Percentiles rank a stretch among this genome's conserved stretches.
Evolutionary conservation across 2,888 invertebrate genomes (phyloP).

Genomic region (Serripes groenlandicus): DNA sequence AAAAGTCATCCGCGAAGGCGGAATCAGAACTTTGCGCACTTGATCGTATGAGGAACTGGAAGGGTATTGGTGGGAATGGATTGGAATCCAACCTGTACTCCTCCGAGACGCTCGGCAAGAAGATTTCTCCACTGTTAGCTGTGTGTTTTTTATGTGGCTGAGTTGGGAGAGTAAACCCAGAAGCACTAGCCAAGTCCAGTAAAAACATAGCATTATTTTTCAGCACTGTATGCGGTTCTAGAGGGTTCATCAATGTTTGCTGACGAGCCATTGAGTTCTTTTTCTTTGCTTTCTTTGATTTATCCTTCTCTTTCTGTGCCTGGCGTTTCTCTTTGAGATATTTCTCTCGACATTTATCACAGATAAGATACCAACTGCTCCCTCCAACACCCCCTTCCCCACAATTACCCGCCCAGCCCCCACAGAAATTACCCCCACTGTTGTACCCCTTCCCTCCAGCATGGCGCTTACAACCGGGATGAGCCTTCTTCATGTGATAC

Average conservation of each 20-base stretch:
- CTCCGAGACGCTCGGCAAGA: constrained; percentile 83
- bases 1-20: constrained; percentile 85
- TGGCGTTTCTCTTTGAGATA: constrained; percentile 88
- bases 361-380: constrained; percentile 96
- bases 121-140: constrained; percentile 70
- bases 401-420: constrained; percentile 95
- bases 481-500: constrained; percentile 95
- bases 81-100: constrained; percentile 79
- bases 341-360: constrained; percentile 95
- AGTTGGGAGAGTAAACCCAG: constrained; percentile 87
- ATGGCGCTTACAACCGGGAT: constrained; percentile 96
- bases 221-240: constrained; percentile 91
- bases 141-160: constrained; percentile 75
- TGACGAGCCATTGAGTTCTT: constrained; percentile 76
- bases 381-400: constrained; percentile 93
- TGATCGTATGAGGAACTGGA: constrained; percentile 81
- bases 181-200: constrained; percentile 94
- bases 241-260: constrained; percentile 85
- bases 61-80: constrained; percentile 83
- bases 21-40: constrained; percentile 83
- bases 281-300: constrained; percentile 82
- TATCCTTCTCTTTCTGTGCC: constrained; percentile 84
- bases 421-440: constrained; percentile 94
- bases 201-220: constrained; percentile 98
- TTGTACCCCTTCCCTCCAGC: constrained; percentile 97